These are phyloP conservation scores for Cathartes aura DNA, from an alignment of 2,113 vertebrate species.

Conservation along the genomic window DNA sequence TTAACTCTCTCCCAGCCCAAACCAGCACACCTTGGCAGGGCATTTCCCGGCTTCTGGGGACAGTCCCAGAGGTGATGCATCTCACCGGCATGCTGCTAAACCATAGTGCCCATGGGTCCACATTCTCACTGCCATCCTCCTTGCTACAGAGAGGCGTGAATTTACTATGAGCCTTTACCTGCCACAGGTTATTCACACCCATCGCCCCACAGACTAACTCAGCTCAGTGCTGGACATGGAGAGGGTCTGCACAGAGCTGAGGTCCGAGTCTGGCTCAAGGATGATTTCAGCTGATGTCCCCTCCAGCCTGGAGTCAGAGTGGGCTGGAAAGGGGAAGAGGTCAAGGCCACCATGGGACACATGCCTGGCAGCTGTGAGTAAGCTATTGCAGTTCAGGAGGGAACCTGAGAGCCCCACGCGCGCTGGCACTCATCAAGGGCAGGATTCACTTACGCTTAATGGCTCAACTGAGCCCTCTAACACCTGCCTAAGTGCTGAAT, in stretches of 20 bases:
- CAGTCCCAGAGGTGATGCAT: neutral
- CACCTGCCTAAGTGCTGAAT: neutral
- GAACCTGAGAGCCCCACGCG: accelerated
- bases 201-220: accelerated
- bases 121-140: neutral
- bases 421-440: neutral
- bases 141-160: neutral
- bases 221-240: neutral
- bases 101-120: neutral
- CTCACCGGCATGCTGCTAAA: neutral
- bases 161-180: neutral
- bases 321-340: neutral
- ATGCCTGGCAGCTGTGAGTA: accelerated
- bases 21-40: neutral
- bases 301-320: neutral
- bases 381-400: neutral
- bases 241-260: neutral
- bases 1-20: no score
- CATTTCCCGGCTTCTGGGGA: neutral
- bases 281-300: neutral
- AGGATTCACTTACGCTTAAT: neutral
- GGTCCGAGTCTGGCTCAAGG: neutral
- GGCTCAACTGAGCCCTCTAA: neutral
- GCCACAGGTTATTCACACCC: accelerated
- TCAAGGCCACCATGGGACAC: accelerated